Evolutionary conservation across 2,113 vertebrate species (phyloP), one percentile per base, ranked within the genome.

Genomic region (Girardinichthys multiradiatus): DNA sequence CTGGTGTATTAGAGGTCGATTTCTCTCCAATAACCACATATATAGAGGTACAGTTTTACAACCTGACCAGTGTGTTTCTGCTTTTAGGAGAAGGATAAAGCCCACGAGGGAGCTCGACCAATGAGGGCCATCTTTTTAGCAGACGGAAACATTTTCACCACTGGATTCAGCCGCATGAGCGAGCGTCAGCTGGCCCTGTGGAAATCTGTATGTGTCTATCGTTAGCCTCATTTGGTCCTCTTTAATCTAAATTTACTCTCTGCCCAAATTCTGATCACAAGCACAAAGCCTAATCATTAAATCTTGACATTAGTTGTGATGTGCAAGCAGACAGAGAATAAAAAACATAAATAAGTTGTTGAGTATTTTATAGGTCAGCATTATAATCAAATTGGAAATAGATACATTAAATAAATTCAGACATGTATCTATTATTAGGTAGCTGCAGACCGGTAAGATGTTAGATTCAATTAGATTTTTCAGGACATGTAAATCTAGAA

Each of bases 141-240:
- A 0, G 95, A 99, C 0, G 98, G 97, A 51, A 98, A 97, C 21
- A 94, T 99, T 91, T 98, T 99, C 92, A 99, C 98, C 67, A 99
- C 98, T 0, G 98, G 98, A 33, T 99, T 99, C 90, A 99, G 97
- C 92, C 97, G 97, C 90, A 99, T 99, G 98, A 99, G 97, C 0
- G 97, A 99, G 83, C 94, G 97, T 82, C 98, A 99, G 92, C 95
- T 99, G 21, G 98, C 96, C 0, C 95, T 99, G 66, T 99, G 98
- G 98, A 98, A 97, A 80, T 94, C 94, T 31, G 98, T 99, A 91
- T 21, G 94, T 89, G 74, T 68, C 17, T 7, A 1, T 24, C 31
- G 27, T 70, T 45, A 51, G 26, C 64, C 37, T 71, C 30, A 35
- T 70, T 72, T 15, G 80, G 72, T 81, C 58, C 61, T 57, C 2